phyloP scores from a whole-genome alignment of 2,113 vertebrate genomes.

The Galeopterus variegatus region DNA sequence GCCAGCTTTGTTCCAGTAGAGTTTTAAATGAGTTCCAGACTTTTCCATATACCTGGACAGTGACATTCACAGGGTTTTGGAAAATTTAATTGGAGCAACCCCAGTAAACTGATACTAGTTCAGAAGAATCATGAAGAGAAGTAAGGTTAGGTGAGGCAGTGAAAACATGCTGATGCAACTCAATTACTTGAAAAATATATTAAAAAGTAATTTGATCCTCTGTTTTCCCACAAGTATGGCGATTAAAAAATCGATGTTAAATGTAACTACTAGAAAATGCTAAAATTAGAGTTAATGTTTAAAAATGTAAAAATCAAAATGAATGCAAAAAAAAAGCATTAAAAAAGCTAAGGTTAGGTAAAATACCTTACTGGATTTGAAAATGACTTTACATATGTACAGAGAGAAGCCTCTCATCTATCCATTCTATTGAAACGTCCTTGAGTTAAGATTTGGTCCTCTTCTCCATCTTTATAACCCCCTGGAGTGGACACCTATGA shows the following conservation, averaged over 20 bases:
- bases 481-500: not conserved
- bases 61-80: not conserved
- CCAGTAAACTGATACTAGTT: not conserved
- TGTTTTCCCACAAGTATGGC: not conserved
- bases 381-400: not conserved
- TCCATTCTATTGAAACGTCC: not conserved
- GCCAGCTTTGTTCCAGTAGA: not conserved
- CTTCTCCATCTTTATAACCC: not conserved
- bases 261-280: not conserved
- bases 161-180: not conserved
- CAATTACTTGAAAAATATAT: constrained; percentile 44
- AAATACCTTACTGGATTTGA: not conserved
- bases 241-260: constrained; percentile 17
- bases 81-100: constrained; percentile 52
- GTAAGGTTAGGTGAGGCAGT: not conserved
- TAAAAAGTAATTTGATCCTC: constrained; percentile 49
- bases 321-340: not conserved
- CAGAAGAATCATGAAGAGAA: not conserved
- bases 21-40: constrained; percentile 17
- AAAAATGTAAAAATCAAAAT: not conserved
- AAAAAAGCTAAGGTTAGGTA: not conserved
- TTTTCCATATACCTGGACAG: not conserved
- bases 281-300: not conserved
- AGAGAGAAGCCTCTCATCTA: not conserved
- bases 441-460: not conserved